phyloP scores from a whole-genome alignment of 1,140 invertebrate species.

The Hypsibius dujardini region DNA sequence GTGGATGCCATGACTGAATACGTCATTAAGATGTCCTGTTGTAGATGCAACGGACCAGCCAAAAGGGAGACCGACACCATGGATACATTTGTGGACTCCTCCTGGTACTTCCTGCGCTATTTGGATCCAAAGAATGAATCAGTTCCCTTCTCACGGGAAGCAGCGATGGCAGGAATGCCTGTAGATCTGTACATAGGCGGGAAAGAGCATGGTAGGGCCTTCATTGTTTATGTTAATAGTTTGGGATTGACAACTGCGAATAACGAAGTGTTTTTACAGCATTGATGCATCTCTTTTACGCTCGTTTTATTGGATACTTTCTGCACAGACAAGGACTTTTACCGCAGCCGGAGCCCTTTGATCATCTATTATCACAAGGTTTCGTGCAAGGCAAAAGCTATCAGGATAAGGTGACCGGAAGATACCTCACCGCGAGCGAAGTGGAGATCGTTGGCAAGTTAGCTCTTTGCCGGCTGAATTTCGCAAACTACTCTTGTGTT shows the following conservation, averaged over 20 bases:
- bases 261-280: slow-evolving; percentile 40
- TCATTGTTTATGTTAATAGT: slow-evolving; percentile 19
- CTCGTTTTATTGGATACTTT: slow-evolving; percentile 84
- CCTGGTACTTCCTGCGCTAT: slow-evolving; percentile 92
- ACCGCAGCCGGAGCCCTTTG: slow-evolving; percentile 65
- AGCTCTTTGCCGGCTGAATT: slow-evolving; percentile 37
- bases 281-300: slow-evolving; percentile 84
- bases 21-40: slow-evolving; percentile 15
- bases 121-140: slow-evolving; percentile 59
- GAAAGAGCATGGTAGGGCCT: slow-evolving; percentile 67
- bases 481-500: not conserved
- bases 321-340: slow-evolving; percentile 56
- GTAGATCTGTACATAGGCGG: slow-evolving; percentile 90
- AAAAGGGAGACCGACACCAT: slow-evolving; percentile 84
- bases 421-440: slow-evolving; percentile 55
- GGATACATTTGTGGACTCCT: slow-evolving; percentile 98
- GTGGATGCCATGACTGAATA: not conserved
- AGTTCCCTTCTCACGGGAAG: slow-evolving; percentile 48
- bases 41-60: slow-evolving; percentile 46
- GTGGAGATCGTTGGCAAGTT: slow-evolving; percentile 43
- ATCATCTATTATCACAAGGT: slow-evolving; percentile 71
- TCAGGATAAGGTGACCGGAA: slow-evolving; percentile 50
- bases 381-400: slow-evolving; percentile 81
- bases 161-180: slow-evolving; percentile 50
- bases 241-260: slow-evolving; percentile 22